Evolutionary conservation across 2,888 invertebrate species (phyloP), one percentile per base, ranked within the genome.

Genomic region (Fragum fragum): DNA sequence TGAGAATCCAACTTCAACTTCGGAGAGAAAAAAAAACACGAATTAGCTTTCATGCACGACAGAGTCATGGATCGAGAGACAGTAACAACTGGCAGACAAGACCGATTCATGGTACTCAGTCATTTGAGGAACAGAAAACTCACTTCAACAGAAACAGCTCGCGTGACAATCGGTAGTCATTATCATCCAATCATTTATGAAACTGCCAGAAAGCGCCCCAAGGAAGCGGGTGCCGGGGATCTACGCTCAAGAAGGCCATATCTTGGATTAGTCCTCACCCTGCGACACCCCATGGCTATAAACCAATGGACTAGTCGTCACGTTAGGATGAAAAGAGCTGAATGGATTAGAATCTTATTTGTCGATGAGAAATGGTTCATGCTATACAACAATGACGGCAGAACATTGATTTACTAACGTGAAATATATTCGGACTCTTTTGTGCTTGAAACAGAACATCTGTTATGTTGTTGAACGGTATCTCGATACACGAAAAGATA

Each of bases 281-380:
- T 21, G 26, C n/a, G 52, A 16, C 52, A 52, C 28, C 26, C 26
- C 9, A 21, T 16, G 2, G 28, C 42, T 42, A 11, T 11, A 21
- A 28, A 16, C 52, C 18, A 21, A 23, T 29, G 47, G 47, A 16
- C 47, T 18, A 5, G 16, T 18, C 14, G 18, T 14, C n/a, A 47
- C 14, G 14, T n/a, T 3, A 47, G 47, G n/a, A 9, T 5, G 18
- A 47, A 5, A 16, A n/a, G 47, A 28, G 47, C 71, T 11, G 73
- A 74, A 29, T 74, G 73, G 79, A 70, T 69, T 21, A 59, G 68
- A 47, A 61, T 79, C 26, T 3, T 79, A 1, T 79, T 79, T 52
- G 26, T 26, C 1, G 70, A 79, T 23, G 73, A 73, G 42, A 36
- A 28, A n/a, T 3, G 68, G 23, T 52, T 78, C 32, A 73, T 3